A percentile compares a stretch with the other conserved stretches of the same genome.
Conservation (phyloP, 2,888 invertebrate species). For the Pherbina coryleti region DNA sequence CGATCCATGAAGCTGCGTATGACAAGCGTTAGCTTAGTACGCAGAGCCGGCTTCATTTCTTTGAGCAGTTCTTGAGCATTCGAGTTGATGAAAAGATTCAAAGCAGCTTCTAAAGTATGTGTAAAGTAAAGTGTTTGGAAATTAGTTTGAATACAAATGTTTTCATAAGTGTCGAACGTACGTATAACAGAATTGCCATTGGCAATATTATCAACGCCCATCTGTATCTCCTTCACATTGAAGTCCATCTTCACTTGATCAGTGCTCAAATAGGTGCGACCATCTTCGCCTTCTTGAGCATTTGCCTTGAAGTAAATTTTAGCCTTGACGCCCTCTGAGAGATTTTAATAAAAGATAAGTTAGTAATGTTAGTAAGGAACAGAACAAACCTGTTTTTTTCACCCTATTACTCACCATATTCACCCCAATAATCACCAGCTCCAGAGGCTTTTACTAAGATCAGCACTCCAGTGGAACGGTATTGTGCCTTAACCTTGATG, state of each 20-base stretch:
- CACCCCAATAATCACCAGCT: conserved; percentile 91
- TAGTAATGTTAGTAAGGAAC: background rate
- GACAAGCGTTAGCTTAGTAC: conserved; percentile 80
- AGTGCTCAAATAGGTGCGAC: conserved; percentile 77
- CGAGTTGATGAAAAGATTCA: conserved; percentile 88
- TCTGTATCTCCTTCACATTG: conserved; percentile 83
- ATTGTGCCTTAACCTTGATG: conserved; percentile 83
- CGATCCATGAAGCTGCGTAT: conserved; percentile 82
- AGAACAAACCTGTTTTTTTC: no score
- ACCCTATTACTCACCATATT: conserved; percentile 76
- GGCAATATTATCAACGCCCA: conserved; percentile 88
- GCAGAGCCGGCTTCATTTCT: conserved; percentile 89
- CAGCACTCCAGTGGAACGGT: conserved; percentile 84
- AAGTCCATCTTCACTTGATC: conserved; percentile 88
- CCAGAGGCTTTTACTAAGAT: conserved; percentile 86
- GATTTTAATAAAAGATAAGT: background rate
- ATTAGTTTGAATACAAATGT: background rate
- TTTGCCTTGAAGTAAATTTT: conserved; percentile 85
- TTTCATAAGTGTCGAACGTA: conserved; percentile 70
- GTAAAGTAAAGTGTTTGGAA: background rate
- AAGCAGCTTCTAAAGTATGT: conserved; percentile 78
- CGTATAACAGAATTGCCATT: conserved; percentile 85
- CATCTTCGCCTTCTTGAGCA: conserved; percentile 74
- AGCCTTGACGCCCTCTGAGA: conserved; percentile 83
- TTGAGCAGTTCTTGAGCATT: conserved; percentile 86